A percentile compares a stretch with the other conserved stretches of the same genome.
phyloP scores from a whole-genome alignment of 2,888 invertebrate genomes.

The Parnassius apollo region DNA sequence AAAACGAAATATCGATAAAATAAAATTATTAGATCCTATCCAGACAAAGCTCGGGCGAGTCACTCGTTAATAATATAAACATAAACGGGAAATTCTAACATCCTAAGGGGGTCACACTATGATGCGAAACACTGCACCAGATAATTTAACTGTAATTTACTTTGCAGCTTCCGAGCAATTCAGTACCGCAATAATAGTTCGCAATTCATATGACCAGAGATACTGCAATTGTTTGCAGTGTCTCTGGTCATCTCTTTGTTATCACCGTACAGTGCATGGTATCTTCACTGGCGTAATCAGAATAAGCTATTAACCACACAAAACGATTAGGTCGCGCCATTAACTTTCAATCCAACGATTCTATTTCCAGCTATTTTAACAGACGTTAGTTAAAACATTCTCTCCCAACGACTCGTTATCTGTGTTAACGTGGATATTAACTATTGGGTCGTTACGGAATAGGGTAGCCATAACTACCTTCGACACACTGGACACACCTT shows the following conservation, averaged over 20 bases:
- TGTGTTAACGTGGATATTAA: constrained; percentile 19
- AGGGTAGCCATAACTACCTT: constrained; percentile 4
- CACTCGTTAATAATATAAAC: too few species aligned
- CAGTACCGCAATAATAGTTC: neutral
- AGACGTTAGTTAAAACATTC: constrained; percentile 10
- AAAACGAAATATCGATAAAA: too few species aligned
- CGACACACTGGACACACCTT: constrained; percentile 6
- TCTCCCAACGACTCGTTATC: neutral
- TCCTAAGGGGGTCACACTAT: too few species aligned
- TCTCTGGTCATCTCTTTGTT: too few species aligned
- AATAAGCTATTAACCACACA: neutral
- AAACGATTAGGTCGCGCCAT: neutral
- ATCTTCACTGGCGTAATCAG: neutral
- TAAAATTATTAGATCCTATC: too few species aligned
- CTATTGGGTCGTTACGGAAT: constrained; percentile 15
- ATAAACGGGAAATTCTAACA: too few species aligned
- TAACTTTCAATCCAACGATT: constrained; percentile 2
- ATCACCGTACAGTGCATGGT: too few species aligned
- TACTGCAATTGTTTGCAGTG: neutral
- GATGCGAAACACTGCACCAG: too few species aligned
- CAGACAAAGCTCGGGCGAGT: too few species aligned
- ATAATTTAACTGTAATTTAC: neutral
- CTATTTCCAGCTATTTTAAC: constrained; percentile 13
- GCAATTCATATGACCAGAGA: neutral
- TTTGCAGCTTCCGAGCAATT: neutral